Base-by-base conservation (phyloP, 2,113 vertebrate species). In the Epinephelus fuscoguttatus region DNA sequence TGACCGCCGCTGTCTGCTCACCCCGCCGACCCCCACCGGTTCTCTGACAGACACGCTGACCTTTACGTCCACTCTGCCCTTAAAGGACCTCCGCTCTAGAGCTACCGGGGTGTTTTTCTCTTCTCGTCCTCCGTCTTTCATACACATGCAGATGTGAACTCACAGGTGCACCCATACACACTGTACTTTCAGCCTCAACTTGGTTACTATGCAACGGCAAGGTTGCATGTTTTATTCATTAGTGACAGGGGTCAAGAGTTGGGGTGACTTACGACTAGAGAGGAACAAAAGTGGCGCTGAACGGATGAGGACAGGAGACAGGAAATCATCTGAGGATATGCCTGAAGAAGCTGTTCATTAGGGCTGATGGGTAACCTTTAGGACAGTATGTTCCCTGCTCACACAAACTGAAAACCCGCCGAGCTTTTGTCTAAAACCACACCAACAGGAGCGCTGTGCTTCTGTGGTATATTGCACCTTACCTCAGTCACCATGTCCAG, bases 401-500 rank as follows among this genome's bases (percentile, higher is more conserved):
- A 25, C 30, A 81, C 33, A 50, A 11, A 37, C n/a, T 60, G 8
- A 47, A 59, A 55, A 56, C 6, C 18, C 19, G 74, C 7, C 0
- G 3, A 3, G 55, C 33, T 73, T 64, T 67, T 14, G 14, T 80
- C 56, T 56, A 15, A 30, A 61, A 21, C 52, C 63, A 37, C 73
- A 52, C 23, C 25, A 61, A 68, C 50, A 62, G 18, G 12, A 76
- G 40, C 3, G 10, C 68, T 49, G 25, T 10, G 57, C 45, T 37
- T 37, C 18, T 49, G 67, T 6, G 33, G 30, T 63, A 56, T 78
- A 47, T 27, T 30, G 61, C 67, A 1, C 84, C 97, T 99, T 98
- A 99, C 98, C 98, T 98, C 92, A 86, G 95, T 91, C 92, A 94
- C 85, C 93, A 92, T 92, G 78, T 80, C 94, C 95, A 97, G 93